Evolutionary conservation across 1,140 invertebrate genomes (phyloP), one percentile per base, ranked within the genome.

Genomic region (Zophobas atratus): DNA sequence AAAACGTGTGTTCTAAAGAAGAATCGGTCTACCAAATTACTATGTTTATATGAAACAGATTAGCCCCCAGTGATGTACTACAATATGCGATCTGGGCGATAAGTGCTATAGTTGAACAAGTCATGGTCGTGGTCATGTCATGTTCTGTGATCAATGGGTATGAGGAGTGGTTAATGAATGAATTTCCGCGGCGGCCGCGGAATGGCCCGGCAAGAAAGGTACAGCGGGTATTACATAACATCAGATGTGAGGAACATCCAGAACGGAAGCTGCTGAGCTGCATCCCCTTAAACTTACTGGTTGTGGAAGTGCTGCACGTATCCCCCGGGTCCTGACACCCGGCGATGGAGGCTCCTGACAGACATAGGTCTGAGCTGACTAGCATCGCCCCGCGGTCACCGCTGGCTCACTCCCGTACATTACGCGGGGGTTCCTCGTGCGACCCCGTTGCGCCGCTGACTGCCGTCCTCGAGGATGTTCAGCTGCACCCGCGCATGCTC

Each of bases 321-420:
- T 83, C 85, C 84, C 77, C 84, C 84, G 83, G 86, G 85, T 82
- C 83, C 85, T 81, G 83, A 86, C 74, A 86, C 84, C 85, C 84
- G 86, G 81, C 86, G 83, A 82, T 86, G 86, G 80, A 87, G 84
- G 82, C 86, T 87, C 82, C 85, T 84, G 84, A 87, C 84, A 85
- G 86, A 87, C 86, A 87, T 87, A 86, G 80, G 84, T 85, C 83
- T 80, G 80, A 82, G 78, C 80, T 82, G 79, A 85, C 85, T 86
- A 84, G 84, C 84, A 86, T 86, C 80, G 82, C 85, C 84, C 80
- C 81, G 81, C 80, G 75, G 81, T 83, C 82, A 84, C 83, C 80
- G 77, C 79, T 82, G 77, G 77, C 81, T 79, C 84, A 83, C 82
- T 81, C 80, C 81, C 82, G 82, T 72, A 81, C 83, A 84, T 84